Conservation (phyloP, 2,797 vertebrate species). For the Pristis pectinata region DNA sequence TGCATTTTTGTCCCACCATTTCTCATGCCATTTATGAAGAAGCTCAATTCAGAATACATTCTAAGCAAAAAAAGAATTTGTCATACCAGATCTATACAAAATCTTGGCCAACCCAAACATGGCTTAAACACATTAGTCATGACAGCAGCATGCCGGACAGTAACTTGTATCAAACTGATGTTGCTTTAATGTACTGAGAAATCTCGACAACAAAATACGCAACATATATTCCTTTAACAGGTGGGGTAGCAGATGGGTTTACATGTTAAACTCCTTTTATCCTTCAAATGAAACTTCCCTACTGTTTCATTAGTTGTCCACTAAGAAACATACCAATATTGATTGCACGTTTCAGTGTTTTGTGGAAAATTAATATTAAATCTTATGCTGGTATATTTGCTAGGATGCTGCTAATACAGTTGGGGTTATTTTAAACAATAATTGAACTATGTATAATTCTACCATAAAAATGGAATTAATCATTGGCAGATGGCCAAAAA, state of each 20-base stretch:
- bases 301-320: conserved; percentile 45
- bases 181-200: conserved; percentile 51
- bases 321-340: conserved; percentile 43
- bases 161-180: conserved; percentile 53
- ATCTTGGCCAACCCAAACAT: not conserved
- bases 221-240: conserved; percentile 55
- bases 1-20: not conserved
- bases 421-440: not conserved
- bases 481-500: not conserved
- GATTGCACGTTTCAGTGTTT: not conserved
- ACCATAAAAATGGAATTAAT: not conserved
- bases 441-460: not conserved
- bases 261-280: conserved; percentile 61
- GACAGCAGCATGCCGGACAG: conserved; percentile 66
- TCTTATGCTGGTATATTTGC: not conserved
- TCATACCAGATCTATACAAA: not conserved
- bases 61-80: not conserved
- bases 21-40: not conserved
- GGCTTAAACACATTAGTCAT: not conserved
- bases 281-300: conserved; percentile 53
- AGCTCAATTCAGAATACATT: not conserved
- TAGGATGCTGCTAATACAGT: not conserved
- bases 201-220: conserved; percentile 40
- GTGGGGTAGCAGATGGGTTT: conserved; percentile 87
- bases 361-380: not conserved